phyloP scores from a whole-genome alignment of 2,888 invertebrate genomes.

The Gari tellinella region DNA sequence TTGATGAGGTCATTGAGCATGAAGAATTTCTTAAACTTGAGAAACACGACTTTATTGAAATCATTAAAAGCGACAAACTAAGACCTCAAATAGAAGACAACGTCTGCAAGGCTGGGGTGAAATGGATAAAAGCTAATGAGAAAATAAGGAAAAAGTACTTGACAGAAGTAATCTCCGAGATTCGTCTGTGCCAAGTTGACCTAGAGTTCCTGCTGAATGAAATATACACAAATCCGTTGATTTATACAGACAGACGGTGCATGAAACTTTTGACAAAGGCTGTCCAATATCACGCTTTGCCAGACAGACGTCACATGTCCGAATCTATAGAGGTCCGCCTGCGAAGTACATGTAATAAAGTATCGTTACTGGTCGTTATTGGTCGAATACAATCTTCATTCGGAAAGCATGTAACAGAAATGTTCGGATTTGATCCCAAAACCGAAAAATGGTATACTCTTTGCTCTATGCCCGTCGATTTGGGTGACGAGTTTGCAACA shows the following conservation, averaged over 20 bases:
- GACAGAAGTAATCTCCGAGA: constrained; percentile 36
- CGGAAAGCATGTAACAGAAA: constrained; percentile 29
- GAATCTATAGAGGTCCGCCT: constrained; percentile 17
- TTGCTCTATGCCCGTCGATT: constrained; percentile 44
- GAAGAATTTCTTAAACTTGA: constrained; percentile 55
- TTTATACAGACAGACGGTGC: constrained; percentile 43
- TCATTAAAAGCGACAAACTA: constrained; percentile 53
- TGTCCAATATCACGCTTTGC: constrained; percentile 61
- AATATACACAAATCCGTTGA: constrained; percentile 44
- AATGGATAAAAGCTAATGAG: constrained; percentile 51
- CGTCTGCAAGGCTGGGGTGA: constrained; percentile 48
- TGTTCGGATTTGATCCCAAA: constrained; percentile 49
- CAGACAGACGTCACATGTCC: constrained; percentile 51
- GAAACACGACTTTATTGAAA: constrained; percentile 50
- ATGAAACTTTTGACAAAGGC: constrained; percentile 48
- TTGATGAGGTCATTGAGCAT: constrained; percentile 42
- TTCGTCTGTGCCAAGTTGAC: constrained; percentile 51
- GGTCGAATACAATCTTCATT: constrained; percentile 36
- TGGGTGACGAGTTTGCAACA: constrained; percentile 63
- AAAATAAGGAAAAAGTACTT: constrained; percentile 21
- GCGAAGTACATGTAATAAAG: constrained; percentile 28
- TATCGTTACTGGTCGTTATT: constrained; percentile 45
- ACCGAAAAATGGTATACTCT: constrained; percentile 60
- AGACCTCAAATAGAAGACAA: constrained; percentile 46
- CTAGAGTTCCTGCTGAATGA: constrained; percentile 59